phyloP scores from a whole-genome alignment of 1,140 invertebrate genomes.

The Drosophila fuyamai region DNA sequence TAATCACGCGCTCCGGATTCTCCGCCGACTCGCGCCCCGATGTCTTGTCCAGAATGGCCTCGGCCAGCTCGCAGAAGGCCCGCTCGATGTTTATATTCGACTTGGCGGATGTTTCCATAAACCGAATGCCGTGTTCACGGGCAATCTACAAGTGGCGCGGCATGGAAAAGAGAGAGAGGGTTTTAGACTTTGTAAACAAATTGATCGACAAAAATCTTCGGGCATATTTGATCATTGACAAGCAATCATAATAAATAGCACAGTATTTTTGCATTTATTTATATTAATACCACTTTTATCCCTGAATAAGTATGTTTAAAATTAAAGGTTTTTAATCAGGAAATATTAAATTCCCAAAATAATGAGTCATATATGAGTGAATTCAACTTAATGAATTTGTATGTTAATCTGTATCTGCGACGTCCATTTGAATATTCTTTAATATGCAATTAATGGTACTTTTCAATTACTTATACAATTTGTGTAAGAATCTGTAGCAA shows the following conservation, averaged over 20 bases:
- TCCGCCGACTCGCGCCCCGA: constrained; percentile 89
- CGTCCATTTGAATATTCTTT: too few species aligned
- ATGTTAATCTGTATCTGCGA: too few species aligned
- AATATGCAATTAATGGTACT: too few species aligned
- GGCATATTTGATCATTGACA: constrained; percentile 4
- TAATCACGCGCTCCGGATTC: constrained; percentile 88
- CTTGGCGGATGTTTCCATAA: constrained; percentile 99
- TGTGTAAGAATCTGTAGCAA: too few species aligned
- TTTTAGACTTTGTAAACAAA: constrained; percentile 25
- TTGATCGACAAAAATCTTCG: constrained; percentile 12
- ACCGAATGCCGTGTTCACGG: constrained; percentile 98
- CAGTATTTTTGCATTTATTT: too few species aligned
- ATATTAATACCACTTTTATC: too few species aligned
- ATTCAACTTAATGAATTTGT: too few species aligned
- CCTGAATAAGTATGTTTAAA: too few species aligned
- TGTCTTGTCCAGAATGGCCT: constrained; percentile 97
- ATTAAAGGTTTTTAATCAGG: too few species aligned
- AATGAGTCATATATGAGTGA: too few species aligned
- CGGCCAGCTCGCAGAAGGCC: constrained; percentile 98
- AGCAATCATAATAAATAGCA: constrained; percentile 16
- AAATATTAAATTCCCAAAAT: too few species aligned
- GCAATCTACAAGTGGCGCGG: constrained; percentile 90
- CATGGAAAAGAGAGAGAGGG: neutral
- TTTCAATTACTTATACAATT: too few species aligned
- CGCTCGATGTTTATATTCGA: constrained; percentile 99